Base-by-base conservation (phyloP, 2,888 invertebrate genomes). In the Anodontia alba region DNA sequence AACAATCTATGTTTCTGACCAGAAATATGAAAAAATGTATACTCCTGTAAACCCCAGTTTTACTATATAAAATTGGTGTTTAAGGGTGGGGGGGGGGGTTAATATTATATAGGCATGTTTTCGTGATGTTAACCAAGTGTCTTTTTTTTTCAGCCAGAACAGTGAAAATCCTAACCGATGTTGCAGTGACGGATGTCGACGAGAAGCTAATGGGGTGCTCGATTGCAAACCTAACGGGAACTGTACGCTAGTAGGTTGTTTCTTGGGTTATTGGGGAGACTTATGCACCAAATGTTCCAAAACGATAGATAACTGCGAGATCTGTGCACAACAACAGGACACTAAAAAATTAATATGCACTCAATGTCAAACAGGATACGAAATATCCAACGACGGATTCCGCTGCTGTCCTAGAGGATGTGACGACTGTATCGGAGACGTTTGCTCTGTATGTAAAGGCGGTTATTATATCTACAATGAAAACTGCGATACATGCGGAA, bases 401-500 rank as follows among this genome's bases (percentile, higher is more conserved):
- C 68, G 68, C 5, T 70, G 70, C 46, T 70, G 70, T 23, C 70
- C 49, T 1, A 8, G 31, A 15, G 70, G 70, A 15, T 70, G 70
- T 31, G 46, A 70, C 31, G 49, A 49, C 31, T 70, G 70, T 29
- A 33, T 2, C 1, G 78, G 72, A 0, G 31, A 20, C n/a, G 49
- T 17, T 0, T 83, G 83, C 29, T 72, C 72, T 5, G 29, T 73
- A 0, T 83, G 83, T 33, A 71, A 78, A 51, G 0, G 23, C 0
- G 57, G 71, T 12, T 83, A 54, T n/a, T 83, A 46, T 38, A 72
- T 75, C 33, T 83, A 83, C 57, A 42, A 62, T 12, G 62, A 38
- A 0, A 36, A 2, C 1, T 83, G 83, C 69, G 80, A 83, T 33
- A 77, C 20, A 23, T 83, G 83, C 49, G 80, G 83, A 3, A 36